Percentiles rank a stretch among this genome's conserved stretches.
Evolutionary conservation across 37 sponge, comb jelly and placozoan species (phyloP).

Genomic region (Halisarca cf. caerulea): DNA sequence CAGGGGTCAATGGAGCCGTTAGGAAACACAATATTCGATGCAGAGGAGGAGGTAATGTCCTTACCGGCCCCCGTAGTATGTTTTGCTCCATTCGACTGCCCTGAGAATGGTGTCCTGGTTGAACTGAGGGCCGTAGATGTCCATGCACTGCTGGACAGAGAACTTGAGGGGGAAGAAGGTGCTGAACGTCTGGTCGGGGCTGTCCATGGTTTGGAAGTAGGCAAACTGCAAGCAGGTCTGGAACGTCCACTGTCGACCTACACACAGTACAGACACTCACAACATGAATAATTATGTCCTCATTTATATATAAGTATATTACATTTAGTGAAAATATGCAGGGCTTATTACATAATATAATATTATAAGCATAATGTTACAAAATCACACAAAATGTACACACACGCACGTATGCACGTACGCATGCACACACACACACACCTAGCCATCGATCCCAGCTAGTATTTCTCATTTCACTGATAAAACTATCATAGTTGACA

Average conservation of each 20-base stretch:
- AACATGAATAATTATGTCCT: no score
- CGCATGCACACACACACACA: conserved; percentile 38
- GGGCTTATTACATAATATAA: no score
- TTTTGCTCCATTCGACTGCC: conserved; percentile 58
- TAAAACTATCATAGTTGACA: conserved; percentile 36
- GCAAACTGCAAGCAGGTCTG: conserved; percentile 92
- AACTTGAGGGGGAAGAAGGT: conserved; percentile 48
- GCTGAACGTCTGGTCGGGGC: conserved; percentile 64
- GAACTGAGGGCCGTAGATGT: conserved; percentile 51
- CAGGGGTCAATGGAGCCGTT: conserved; percentile 94
- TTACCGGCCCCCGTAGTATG: conserved; percentile 63
- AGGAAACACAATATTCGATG: conserved; percentile 84
- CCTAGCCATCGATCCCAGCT: conserved; percentile 35
- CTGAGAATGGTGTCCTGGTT: not conserved
- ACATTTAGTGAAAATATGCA: no score
- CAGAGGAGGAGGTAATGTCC: conserved; percentile 38
- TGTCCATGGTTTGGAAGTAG: conserved; percentile 85
- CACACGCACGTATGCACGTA: conserved; percentile 41
- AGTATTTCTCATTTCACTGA: conserved; percentile 39
- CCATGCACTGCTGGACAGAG: conserved; percentile 53
- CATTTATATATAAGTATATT: no score
- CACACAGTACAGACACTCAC: no score
- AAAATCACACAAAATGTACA: no score
- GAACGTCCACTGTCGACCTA: conserved; percentile 83
- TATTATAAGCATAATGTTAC: no score